phyloP scores from a whole-genome alignment of 2,888 invertebrate species.

The Cryptus armator region DNA sequence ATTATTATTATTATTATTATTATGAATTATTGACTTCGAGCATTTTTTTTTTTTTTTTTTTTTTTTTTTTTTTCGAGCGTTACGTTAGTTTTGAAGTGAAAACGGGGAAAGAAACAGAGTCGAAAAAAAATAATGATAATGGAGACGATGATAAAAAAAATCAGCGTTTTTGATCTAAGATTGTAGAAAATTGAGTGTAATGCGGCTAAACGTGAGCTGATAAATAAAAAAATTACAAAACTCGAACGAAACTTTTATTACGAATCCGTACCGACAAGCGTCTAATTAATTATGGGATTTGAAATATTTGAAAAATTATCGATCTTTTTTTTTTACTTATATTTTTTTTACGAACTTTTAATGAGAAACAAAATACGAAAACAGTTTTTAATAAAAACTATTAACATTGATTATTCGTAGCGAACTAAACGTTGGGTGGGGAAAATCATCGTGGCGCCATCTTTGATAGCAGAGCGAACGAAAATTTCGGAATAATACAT shows the following conservation, averaged over 20 bases:
- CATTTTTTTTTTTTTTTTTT: background rate
- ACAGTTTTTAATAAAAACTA: background rate
- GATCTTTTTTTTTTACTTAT: too few relatives aligned
- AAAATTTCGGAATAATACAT: background rate
- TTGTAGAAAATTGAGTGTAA: constrained; percentile 53
- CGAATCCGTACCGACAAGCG: background rate
- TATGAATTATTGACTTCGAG: constrained; percentile 3
- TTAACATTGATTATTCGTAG: background rate
- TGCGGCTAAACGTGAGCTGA: constrained; percentile 46
- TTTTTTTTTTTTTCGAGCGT: constrained; percentile 13
- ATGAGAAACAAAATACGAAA: background rate
- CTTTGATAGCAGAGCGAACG: background rate
- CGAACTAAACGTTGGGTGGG: background rate
- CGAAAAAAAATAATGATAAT: background rate
- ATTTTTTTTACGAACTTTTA: background rate
- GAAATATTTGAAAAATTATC: too few relatives aligned
- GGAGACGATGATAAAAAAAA: constrained; percentile 5
- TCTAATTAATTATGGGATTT: background rate
- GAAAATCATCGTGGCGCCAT: background rate
- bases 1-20: constrained; percentile 19
- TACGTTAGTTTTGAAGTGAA: background rate
- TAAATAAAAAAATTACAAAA: constrained; percentile 56
- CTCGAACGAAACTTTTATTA: constrained; percentile 15
- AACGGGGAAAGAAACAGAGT: constrained; percentile 1
- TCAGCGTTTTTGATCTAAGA: constrained; percentile 41